Evolutionary conservation across 1,140 invertebrate genomes (phyloP), one percentile per base, ranked within the genome.

Genomic region (Plectus sambesii): DNA sequence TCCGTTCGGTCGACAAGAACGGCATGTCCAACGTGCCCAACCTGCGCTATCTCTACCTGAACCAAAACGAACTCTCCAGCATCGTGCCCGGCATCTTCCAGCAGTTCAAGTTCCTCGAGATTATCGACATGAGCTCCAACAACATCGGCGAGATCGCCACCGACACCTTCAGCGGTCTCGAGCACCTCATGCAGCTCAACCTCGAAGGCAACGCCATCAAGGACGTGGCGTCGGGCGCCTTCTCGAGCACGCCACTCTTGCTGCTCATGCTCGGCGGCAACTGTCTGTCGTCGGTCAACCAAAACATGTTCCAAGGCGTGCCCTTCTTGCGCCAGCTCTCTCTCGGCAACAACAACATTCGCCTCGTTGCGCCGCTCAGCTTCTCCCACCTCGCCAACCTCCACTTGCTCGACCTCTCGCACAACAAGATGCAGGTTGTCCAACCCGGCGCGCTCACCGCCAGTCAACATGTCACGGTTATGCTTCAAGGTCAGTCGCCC

Each of bases 311-410:
- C 59, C 57, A 68, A 55, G 66, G 66, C 20, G 51, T 56, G 8
- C 66, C 66, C 25, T 67, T 65, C 43, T 51, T 67, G 6, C 58
- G 64, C 24, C 67, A 69, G 42, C 43, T 67, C 24, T 67, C 64
- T 9, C 49, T 67, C 6, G 56, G 66, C 4, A 53, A 67, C 53
- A 67, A 67, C 49, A 67, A 67, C 48, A 67, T 67, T 38, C 49
- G 50, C 6, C 53, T 22, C 39, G 47, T 67, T 53, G 38, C 66
- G 61, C 59, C 61, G 6, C 60, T 61, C 40, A 60, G 49, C 9
- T 67, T 69, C 42, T 55, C 57, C 12, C 63, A 69, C 42, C 58
- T 67, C 36, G 51, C 64, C 23, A 67, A 69, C 53, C 53, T 67
- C 22, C 63, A 67, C 46, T 65, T 60, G 12, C 37, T 67, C 20